Base-by-base conservation (phyloP, 2,113 vertebrate species). In the Myanophis thanlyinensis region DNA sequence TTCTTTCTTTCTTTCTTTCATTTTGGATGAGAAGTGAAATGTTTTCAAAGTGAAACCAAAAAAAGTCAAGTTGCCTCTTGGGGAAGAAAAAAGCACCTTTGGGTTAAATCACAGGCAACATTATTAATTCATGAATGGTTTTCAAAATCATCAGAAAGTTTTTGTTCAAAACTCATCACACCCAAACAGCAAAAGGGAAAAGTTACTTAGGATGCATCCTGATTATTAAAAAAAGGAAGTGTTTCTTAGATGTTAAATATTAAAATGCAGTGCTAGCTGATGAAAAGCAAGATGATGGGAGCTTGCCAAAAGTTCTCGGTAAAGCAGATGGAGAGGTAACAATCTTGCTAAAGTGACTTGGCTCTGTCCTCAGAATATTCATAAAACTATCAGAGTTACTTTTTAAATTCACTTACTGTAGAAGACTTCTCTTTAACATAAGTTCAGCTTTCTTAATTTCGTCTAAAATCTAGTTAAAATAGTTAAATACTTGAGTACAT, bases 271-370 rank as follows among this genome's bases (percentile, higher is more conserved):
- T 88, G 95, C 90, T 93, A 91, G 94, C 59, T 80, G 97, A 95
- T 93, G 94, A 62, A 88, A 94, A 96, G 86, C 56, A 89, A 56
- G 23, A 91, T 73, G 87, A 87, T 48, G 94, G 90, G 67, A 94
- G 93, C 94, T 94, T 96, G 94, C 88, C 93, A 96, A 94, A 93
- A 67, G 59, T 85, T 95, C 23, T 92, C 73, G 90, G 2, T 92
- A 94, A 96, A 95, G 91, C 89, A 97, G 95, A 94, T 92, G 73
- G 88, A 89, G 87, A 56, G 8, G 85, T 85, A 95, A 92, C 85
- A 96, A 49, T 94, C 89, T 95, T 94, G 85, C 91, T 95, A 86
- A 97, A 95, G 95, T 96, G 90, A 94, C 93, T 90, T 95, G 91
- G 47, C 91, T 94, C 9, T 94, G 25, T 85, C 93, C 93, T 93